phyloP scores from a whole-genome alignment of 2,888 invertebrate genomes.

The Syritta pipiens region DNA sequence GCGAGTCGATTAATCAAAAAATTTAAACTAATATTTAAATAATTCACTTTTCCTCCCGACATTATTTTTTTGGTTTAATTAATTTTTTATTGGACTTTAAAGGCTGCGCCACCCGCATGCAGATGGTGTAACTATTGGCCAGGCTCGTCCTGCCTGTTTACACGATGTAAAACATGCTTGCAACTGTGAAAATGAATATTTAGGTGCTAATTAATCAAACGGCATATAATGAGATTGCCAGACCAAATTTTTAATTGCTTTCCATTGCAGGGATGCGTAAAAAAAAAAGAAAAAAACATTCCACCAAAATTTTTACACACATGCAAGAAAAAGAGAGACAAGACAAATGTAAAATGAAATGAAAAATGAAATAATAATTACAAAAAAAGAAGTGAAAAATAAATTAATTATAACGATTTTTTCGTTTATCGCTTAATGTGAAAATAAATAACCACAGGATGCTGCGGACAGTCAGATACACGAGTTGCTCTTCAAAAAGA shows the following conservation, averaged over 20 bases:
- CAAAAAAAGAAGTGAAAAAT: too few relatives aligned
- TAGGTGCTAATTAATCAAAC: conserved; percentile 55
- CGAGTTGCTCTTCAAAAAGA: neutral
- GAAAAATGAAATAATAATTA: conserved; percentile 32
- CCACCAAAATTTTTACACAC: too few relatives aligned
- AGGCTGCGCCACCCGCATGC: neutral
- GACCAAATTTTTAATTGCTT: conserved; percentile 52
- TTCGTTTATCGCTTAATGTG: conserved; percentile 8
- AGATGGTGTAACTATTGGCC: neutral
- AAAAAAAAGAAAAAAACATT: neutral
- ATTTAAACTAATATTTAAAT: neutral
- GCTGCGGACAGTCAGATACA: neutral
- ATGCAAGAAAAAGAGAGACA: neutral
- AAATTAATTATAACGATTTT: conserved; percentile 53
- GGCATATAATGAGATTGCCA: conserved; percentile 46
- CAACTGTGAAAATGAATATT: conserved; percentile 32
- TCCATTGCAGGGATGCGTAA: conserved; percentile 4
- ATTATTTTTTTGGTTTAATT: neutral
- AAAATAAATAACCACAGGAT: conserved; percentile 35
- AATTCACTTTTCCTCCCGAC: neutral
- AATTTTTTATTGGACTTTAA: conserved; percentile 7
- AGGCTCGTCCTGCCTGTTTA: neutral
- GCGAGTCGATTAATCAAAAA: too few relatives aligned
- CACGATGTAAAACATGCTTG: neutral
- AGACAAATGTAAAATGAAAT: neutral